Evolutionary conservation across 1,140 invertebrate species (phyloP), one percentile per base, ranked within the genome.

Genomic region (Drosophila watanabei): DNA sequence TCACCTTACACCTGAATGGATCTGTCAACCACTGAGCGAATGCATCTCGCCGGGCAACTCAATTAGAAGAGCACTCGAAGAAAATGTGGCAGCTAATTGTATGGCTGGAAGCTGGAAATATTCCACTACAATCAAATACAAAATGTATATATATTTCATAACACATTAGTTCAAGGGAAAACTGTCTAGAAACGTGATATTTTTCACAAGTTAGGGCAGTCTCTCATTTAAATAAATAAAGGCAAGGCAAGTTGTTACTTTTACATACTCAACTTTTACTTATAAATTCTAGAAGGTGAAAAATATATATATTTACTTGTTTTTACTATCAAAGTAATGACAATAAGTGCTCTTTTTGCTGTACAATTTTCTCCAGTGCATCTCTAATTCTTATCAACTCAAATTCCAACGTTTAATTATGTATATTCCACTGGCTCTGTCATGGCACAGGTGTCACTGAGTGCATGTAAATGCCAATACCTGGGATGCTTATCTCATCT

Each of bases 1-100:
- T 66, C 43, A 63, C 63, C 58, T 89, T 69, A 89, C 84, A 83
- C 84, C 82, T 73, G 80, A 88, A 75, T 89, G 45, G 65, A 88
- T 72, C 78, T 80, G 84, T 88, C 84, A 84, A 84, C 66, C 52
- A 41, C 18, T 18, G 65, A 45, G 66, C 63, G 35, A 69, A 14
- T 70, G 66, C 63, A 70, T 70, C 66, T 45, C 63, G 58, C 32
- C 28, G 32, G 57, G 75, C 59, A 41, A 73, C 58, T 79, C 77
- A 79, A 80, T 80, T 73, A 71, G 75, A 60, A 63, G 71, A 18
- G 5, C 46, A 51, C 35, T 57, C 0, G 20, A 35, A 57, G 28
- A 39, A 57, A 57, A 57, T 16, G 13, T 56, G 9, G 8, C 0
- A 3, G 5, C 9, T 11, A 16, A 56, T 37, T 56, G 4, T 16